Conservation (phyloP, 2,797 vertebrate genomes). For the Gambelia wislizenii region DNA sequence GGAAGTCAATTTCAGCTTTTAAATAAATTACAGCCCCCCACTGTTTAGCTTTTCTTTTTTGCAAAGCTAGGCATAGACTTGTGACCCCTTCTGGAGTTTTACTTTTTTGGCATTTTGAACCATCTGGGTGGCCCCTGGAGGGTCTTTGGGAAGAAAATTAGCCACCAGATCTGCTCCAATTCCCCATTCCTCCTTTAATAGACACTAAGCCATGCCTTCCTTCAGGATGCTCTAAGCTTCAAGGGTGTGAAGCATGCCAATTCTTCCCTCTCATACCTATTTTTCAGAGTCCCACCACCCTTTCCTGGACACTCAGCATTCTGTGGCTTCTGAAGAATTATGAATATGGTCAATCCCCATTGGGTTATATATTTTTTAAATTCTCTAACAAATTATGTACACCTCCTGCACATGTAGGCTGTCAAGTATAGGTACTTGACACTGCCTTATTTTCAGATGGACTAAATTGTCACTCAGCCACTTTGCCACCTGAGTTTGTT, state of each 20-base stretch:
- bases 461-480: not conserved
- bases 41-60: too few relatives aligned
- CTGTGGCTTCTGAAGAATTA: not conserved
- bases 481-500: not conserved
- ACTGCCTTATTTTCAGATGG: not conserved
- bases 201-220: not conserved
- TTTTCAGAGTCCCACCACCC: not conserved
- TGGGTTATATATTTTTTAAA: not conserved
- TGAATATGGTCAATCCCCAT: not conserved
- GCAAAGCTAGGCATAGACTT: too few relatives aligned
- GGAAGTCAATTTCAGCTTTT: too few relatives aligned
- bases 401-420: not conserved
- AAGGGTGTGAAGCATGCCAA: not conserved
- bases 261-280: not conserved
- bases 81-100: too few relatives aligned
- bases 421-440: not conserved
- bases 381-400: not conserved
- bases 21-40: too few relatives aligned
- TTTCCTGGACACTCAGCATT: not conserved
- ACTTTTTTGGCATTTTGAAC: too few relatives aligned
- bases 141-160: too few relatives aligned
- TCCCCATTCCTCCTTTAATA: too few relatives aligned
- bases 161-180: too few relatives aligned
- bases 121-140: too few relatives aligned
- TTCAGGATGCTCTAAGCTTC: not conserved